phyloP scores from a whole-genome alignment of 2,888 invertebrate species.

The Eupithecia vulgata region DNA sequence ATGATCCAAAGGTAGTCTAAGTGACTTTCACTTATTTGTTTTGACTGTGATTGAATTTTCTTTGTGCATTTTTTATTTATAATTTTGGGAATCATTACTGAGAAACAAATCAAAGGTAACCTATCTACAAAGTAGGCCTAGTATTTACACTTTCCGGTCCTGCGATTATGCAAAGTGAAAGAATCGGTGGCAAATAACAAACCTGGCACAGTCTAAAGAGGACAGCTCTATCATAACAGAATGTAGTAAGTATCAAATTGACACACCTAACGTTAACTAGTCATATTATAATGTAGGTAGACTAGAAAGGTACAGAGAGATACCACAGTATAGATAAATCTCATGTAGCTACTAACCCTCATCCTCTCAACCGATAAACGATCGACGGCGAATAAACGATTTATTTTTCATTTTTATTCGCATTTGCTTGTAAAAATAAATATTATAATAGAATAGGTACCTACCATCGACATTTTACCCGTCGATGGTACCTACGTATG shows the following conservation, averaged over 20 bases:
- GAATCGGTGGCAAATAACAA: slow-evolving; percentile 64
- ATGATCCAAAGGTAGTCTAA: not conserved
- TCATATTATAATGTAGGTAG: too few species aligned
- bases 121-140: slow-evolving; percentile 42
- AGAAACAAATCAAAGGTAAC: slow-evolving; percentile 49
- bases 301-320: too few species aligned
- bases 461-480: too few species aligned
- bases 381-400: too few species aligned
- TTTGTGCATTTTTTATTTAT: too few species aligned
- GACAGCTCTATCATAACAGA: slow-evolving; percentile 9
- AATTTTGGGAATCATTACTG: slow-evolving; percentile 27
- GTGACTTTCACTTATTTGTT: not conserved
- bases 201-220: slow-evolving; percentile 7
- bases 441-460: too few species aligned
- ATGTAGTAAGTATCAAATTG: not conserved
- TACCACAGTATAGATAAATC: too few species aligned
- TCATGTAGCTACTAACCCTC: too few species aligned
- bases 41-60: not conserved
- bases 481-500: too few species aligned
- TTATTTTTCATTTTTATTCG: too few species aligned
- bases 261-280: not conserved
- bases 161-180: slow-evolving; percentile 69
- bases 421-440: too few species aligned
- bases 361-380: too few species aligned
- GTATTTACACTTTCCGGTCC: slow-evolving; percentile 46